These are phyloP conservation scores for Cenopis cana DNA, from an alignment of 2,888 invertebrate species.

Conservation along the genomic window DNA sequence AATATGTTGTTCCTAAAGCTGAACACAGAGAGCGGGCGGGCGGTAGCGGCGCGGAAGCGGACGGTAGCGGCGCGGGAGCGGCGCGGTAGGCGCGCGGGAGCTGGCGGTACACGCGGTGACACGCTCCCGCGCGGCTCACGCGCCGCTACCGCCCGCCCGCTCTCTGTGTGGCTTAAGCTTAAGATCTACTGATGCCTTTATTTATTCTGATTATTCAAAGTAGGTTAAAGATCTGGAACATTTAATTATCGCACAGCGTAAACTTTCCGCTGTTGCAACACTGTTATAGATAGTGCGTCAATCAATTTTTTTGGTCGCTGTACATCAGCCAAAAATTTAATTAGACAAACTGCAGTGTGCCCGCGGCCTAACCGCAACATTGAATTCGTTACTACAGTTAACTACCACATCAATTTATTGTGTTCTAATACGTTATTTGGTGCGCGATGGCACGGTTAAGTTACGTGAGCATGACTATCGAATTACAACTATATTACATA, in stretches of 20 bases:
- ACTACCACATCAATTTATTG: constrained; percentile 53
- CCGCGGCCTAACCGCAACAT: constrained; percentile 26
- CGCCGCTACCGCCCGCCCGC: no score
- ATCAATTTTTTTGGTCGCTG: background rate
- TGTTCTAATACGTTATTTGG: constrained; percentile 64
- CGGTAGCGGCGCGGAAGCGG: no score
- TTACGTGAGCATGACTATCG: constrained; percentile 58
- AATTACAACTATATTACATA: constrained; percentile 54
- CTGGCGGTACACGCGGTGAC: no score
- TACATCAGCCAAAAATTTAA: background rate
- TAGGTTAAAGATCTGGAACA: background rate
- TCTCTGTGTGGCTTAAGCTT: no score
- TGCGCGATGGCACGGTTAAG: constrained; percentile 67
- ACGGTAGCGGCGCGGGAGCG: no score
- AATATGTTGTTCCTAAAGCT: background rate
- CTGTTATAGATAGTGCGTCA: background rate
- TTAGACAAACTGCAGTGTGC: background rate
- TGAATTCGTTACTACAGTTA: constrained; percentile 46
- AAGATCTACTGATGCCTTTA: background rate
- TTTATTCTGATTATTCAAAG: background rate
- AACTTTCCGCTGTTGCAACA: background rate
- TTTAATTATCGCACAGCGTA: background rate
- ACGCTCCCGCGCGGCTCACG: no score
- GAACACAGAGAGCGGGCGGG: no score
- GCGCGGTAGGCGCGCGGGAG: no score